These are phyloP conservation scores for Brachionus sp. DNA, from an alignment of 1,140 invertebrate species.

Conservation along the genomic window DNA sequence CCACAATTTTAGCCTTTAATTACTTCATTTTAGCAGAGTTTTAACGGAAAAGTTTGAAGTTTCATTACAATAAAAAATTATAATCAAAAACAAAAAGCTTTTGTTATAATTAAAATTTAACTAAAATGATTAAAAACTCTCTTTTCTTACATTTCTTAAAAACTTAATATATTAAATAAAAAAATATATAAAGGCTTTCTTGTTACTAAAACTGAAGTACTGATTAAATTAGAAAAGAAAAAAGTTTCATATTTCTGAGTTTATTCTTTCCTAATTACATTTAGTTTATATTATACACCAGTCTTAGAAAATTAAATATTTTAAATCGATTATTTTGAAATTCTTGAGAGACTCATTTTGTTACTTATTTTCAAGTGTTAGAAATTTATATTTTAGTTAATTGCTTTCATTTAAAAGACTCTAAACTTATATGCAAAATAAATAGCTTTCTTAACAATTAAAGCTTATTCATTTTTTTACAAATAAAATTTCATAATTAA, in stretches of 20 bases:
- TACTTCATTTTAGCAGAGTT: neutral
- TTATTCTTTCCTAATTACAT: neutral
- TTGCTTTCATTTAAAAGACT: neutral
- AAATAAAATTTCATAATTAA: neutral
- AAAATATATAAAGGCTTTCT: neutral
- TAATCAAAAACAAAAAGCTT: neutral
- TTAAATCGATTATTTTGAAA: slow-evolving; percentile 3
- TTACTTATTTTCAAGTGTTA: neutral
- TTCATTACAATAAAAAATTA: neutral
- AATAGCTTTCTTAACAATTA: neutral
- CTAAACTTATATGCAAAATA: too few relatives aligned
- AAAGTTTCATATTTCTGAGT: neutral
- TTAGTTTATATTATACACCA: slow-evolving; percentile 5
- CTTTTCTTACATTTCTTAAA: neutral
- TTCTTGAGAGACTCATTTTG: neutral
- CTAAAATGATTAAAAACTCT: neutral
- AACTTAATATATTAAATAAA: neutral
- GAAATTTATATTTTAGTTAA: neutral
- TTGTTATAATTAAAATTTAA: neutral
- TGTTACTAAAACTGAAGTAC: neutral
- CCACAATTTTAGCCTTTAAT: neutral
- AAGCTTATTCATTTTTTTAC: neutral
- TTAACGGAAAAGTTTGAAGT: neutral
- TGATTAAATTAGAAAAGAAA: neutral
- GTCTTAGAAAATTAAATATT: neutral